Base-by-base conservation (phyloP, 2,888 invertebrate genomes). In the Tanypteryx hageni region DNA sequence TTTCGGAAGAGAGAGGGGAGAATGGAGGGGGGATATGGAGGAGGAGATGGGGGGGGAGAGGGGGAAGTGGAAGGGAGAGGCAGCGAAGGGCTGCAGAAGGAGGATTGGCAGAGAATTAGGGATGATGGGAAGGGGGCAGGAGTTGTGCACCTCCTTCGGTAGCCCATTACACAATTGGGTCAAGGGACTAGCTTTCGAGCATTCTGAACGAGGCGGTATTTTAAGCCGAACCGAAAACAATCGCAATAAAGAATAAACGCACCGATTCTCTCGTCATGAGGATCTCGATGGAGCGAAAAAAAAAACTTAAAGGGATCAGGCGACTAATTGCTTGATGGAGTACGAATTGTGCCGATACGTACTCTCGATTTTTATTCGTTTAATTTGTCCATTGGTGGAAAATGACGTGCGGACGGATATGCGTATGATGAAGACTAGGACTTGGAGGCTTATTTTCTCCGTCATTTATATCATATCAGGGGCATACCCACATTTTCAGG, bases 161-260 rank as follows among this genome's bases (percentile, higher is more conserved):
- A 13, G 16, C 64, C 64, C 64, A n/a, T 13, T 27, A 27, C 22
- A 76, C 76, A 76, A 76, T 76, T 76, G 76, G 76, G 76, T 76
- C 76, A 76, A 76, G 22, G 76, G 22, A 27, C 76, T 76, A 0
- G 68, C 68, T 68, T 13, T 68, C 68, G n/a, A n/a, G 68, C 68
- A 68, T 68, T 22, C 68, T 22, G 68, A 68, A 68, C 76, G 76
- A 76, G 76, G 76, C 64, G 18, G 22, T 44, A 44, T 76, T 76
- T 76, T 76, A 22, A 76, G 22, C 22, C 76, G 76, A 27, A 64
- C n/a, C n/a, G n/a, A 22, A 76, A 76, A 13, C 76, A 76, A 76
- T 76, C 27, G 76, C 10, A 22, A 61, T 61, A 13, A 61, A 14
- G 27, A 13, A 22, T 27, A 76, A 76, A 76, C 27, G 27, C n/a